These are phyloP conservation scores for Chionis minor DNA, from an alignment of 2,113 vertebrate genomes.

Conservation along the genomic window DNA sequence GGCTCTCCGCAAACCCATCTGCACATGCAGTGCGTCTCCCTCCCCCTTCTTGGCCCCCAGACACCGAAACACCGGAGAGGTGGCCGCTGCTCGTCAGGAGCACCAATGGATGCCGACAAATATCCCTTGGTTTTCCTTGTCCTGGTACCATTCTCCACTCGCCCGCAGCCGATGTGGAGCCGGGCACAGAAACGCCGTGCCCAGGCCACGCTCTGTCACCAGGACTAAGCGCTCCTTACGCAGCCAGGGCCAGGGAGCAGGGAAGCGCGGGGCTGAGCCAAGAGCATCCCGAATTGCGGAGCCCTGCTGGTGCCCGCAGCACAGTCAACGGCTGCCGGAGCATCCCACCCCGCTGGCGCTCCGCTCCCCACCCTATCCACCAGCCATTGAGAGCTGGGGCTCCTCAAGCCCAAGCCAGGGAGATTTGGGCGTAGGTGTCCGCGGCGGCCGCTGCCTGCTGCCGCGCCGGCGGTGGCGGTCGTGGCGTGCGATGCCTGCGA, in stretches of 20 bases:
- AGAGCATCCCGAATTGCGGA: no score
- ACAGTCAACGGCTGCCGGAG: neutral
- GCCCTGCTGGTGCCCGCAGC: neutral
- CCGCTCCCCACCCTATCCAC: fast-evolving
- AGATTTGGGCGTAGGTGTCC: fast-evolving
- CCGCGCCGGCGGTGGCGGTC: neutral
- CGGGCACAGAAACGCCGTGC: fast-evolving
- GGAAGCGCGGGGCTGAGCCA: neutral
- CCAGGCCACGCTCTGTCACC: no score
- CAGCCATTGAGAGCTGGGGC: neutral
- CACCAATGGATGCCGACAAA: no score
- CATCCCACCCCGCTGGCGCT: neutral
- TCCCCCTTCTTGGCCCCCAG: neutral
- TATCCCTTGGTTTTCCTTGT: fast-evolving
- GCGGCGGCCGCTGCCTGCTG: fast-evolving
- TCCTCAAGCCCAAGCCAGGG: fast-evolving
- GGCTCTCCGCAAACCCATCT: neutral
- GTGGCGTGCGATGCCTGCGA: neutral
- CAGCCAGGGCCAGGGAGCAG: neutral
- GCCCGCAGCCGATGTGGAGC: neutral
- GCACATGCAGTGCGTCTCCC: fast-evolving
- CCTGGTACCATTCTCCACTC: fast-evolving
- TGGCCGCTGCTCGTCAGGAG: no score
- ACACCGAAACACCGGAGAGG: neutral
- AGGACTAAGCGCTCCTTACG: fast-evolving